A percentile compares a stretch with the other conserved stretches of the same genome.
phyloP scores from a whole-genome alignment of 2,113 vertebrate species.

The Fregata magnificens region DNA sequence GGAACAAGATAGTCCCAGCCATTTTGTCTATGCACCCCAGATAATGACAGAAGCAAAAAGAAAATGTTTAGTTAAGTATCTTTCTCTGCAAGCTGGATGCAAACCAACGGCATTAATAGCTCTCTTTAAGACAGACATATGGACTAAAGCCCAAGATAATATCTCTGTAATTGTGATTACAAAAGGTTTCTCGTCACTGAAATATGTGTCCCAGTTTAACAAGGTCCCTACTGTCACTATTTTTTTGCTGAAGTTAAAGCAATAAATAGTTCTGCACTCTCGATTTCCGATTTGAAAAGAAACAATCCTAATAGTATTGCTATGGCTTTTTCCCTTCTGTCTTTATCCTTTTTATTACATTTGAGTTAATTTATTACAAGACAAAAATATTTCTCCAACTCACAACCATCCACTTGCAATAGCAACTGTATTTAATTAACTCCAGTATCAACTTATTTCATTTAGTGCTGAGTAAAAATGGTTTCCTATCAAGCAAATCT shows the following conservation, averaged over 20 bases:
- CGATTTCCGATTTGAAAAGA: neutral
- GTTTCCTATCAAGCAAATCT: neutral
- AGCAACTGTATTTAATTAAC: neutral
- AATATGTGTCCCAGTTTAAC: neutral
- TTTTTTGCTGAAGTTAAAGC: neutral
- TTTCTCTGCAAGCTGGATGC: constrained; percentile 31
- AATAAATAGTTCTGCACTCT: neutral
- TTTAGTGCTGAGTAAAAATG: neutral
- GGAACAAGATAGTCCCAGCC: constrained; percentile 35
- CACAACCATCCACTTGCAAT: neutral
- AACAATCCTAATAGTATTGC: neutral
- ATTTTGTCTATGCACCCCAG: neutral
- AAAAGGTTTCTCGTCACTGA: constrained; percentile 16
- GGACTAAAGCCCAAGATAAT: constrained; percentile 6
- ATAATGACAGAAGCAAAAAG: neutral
- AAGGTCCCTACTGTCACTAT: neutral
- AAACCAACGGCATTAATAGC: constrained; percentile 33
- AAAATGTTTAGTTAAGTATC: constrained; percentile 33
- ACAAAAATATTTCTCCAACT: neutral
- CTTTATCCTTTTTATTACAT: neutral
- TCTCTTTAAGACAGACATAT: constrained; percentile 30
- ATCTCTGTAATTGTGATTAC: constrained; percentile 7
- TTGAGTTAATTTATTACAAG: neutral
- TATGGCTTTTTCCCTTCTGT: neutral
- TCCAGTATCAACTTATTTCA: neutral